phyloP scores from a whole-genome alignment of 2,113 vertebrate genomes.

The Tor tambroides region DNA sequence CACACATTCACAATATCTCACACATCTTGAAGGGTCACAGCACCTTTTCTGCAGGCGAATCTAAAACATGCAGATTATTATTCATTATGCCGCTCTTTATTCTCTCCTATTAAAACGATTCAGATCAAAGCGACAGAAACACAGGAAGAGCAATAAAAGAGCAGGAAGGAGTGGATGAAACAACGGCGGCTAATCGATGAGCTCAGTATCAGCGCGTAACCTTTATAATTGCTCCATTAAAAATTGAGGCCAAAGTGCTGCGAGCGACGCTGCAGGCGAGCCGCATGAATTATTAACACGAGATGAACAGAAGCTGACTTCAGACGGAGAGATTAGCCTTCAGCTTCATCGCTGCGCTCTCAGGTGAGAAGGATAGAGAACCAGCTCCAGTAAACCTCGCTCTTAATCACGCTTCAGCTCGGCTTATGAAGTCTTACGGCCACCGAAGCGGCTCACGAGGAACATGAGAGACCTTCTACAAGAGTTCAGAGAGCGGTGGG shows the following conservation, averaged over 20 bases:
- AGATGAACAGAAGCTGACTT: constrained; percentile 45
- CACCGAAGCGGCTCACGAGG: not conserved
- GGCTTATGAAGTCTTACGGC: constrained; percentile 11
- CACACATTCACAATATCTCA: no score
- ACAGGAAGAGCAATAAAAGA: constrained; percentile 37
- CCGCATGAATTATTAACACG: constrained; percentile 48
- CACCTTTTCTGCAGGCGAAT: not conserved
- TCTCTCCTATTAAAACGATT: not conserved
- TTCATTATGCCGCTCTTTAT: not conserved
- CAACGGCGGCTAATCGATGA: constrained; percentile 47
- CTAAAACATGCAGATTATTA: not conserved
- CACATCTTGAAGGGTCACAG: no score
- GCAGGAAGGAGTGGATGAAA: not conserved
- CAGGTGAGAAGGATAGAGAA: constrained; percentile 5
- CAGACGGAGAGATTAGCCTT: constrained; percentile 39
- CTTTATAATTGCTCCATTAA: constrained; percentile 60
- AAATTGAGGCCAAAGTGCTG: constrained; percentile 52
- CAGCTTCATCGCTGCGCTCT: constrained; percentile 1
- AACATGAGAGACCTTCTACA: no score
- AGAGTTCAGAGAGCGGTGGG: no score
- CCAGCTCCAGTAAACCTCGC: not conserved
- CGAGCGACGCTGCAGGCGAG: constrained; percentile 38
- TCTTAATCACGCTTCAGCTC: not conserved
- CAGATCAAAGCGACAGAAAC: constrained; percentile 2
- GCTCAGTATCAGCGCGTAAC: constrained; percentile 43